These are phyloP conservation scores for Melinaea marsaeus DNA, from an alignment of 2,888 invertebrate genomes.

Conservation along the genomic window DNA sequence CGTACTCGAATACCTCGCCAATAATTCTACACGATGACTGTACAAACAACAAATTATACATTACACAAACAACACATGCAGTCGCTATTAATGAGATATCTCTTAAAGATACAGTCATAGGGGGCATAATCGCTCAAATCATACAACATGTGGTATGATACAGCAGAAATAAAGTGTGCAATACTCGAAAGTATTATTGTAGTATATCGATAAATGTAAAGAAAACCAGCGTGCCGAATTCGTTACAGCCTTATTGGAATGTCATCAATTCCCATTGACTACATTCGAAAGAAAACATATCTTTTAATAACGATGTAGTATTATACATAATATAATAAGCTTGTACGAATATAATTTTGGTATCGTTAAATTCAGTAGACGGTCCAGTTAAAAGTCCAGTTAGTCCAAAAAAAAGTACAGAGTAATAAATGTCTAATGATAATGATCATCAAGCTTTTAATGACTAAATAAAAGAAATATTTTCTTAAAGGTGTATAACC, in stretches of 20 bases:
- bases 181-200: slow-evolving; percentile 22
- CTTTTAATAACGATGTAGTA: not conserved
- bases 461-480: slow-evolving; percentile 27
- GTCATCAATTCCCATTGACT: slow-evolving; percentile 13
- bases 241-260: slow-evolving; percentile 18
- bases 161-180: slow-evolving; percentile 28
- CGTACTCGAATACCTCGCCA: slow-evolving; percentile 47
- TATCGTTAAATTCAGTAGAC: slow-evolving; percentile 7
- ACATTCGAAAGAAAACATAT: slow-evolving; percentile 11
- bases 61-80: slow-evolving; percentile 24
- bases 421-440: slow-evolving; percentile 24
- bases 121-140: slow-evolving; percentile 14
- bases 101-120: slow-evolving; percentile 17
- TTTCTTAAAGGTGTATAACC: slow-evolving; percentile 23
- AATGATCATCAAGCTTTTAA: slow-evolving; percentile 29
- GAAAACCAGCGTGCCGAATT: slow-evolving; percentile 18
- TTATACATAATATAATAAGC: not conserved
- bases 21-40: slow-evolving; percentile 41
- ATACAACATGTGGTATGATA: slow-evolving; percentile 14
- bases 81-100: slow-evolving; percentile 9
- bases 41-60: slow-evolving; percentile 37
- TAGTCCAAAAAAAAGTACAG: slow-evolving; percentile 22
- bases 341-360: not conserved
- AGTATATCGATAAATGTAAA: slow-evolving; percentile 24
- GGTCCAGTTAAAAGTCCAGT: slow-evolving; percentile 8